Base-by-base conservation (phyloP, 2,888 invertebrate genomes). In the Thymelicus sylvestris region DNA sequence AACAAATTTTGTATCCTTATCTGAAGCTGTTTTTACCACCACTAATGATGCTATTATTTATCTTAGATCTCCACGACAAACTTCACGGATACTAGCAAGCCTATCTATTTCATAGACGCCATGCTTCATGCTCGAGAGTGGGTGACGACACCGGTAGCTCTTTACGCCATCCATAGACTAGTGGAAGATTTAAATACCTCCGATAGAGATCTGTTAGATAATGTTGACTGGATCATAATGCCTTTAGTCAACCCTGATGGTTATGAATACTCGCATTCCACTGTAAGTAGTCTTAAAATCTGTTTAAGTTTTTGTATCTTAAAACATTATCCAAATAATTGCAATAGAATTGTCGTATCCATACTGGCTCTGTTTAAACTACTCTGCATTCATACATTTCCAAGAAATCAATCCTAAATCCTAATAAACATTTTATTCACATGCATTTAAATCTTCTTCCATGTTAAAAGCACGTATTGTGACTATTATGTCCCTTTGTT, bases 221-320 rank as follows among this genome's bases (percentile, higher is more conserved):
- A 91, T 48, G 92, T 95, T 59, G 96, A 96, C 78, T 96, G 96
- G 95, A 94, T 94, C 75, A 83, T 96, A n/a, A 81, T 96, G 15
- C 97, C 97, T 0, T 93, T 95, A 19, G 78, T 95, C 38, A 97
- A 97, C 84, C 96, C 96, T 5, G 97, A 97, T 88, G 97, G 97
- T 19, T 97, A 96, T 79, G 96, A 95, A 82, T 96, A 94, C 84
- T 94, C 95, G 0, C 95, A 95, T 80, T 89, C 91, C 2, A 86
- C 85, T 78, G 95, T 95, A 86, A 91, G 93, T 89, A n/a, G 7
- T 50, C 38, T 50, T 19, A 15, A 47, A 65, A 7, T 44, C 1
- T 2, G 12, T 44, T 44, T 12, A 44, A 12, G 44, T 41, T 41
- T 41, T 41, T 44, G 44, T 44, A 44, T 44, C 10, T 7, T 8